These are phyloP conservation scores for Eulithis prunata DNA, from an alignment of 2,888 invertebrate species.

Conservation along the genomic window DNA sequence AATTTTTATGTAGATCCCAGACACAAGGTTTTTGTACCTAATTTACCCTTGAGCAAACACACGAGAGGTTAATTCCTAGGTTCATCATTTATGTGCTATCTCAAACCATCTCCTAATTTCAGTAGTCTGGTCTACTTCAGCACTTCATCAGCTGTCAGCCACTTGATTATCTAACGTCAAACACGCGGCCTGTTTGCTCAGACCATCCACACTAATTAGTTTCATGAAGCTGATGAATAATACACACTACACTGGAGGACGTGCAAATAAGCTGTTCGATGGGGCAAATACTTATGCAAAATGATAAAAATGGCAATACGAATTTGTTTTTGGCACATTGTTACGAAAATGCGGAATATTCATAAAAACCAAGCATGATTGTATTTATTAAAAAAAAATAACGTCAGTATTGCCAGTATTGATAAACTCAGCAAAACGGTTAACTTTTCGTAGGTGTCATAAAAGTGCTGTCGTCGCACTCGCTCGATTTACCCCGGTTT, in stretches of 20 bases:
- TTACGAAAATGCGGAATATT: background rate
- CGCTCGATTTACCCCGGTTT: constrained; percentile 35
- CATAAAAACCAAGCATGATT: background rate
- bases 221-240: constrained; percentile 17
- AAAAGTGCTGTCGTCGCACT: constrained; percentile 24
- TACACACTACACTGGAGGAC: constrained; percentile 5
- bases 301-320: no score
- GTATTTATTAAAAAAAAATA: constrained; percentile 4
- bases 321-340: no score
- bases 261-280: constrained; percentile 1
- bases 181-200: constrained; percentile 12
- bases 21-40: background rate
- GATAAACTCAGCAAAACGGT: constrained; percentile 13
- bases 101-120: background rate
- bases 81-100: background rate
- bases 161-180: constrained; percentile 13
- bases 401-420: constrained; percentile 11
- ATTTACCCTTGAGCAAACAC: background rate
- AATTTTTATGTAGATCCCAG: no score
- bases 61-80: background rate
- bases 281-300: background rate
- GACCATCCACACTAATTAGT: constrained; percentile 17
- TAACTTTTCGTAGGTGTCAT: constrained; percentile 21
- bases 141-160: constrained; percentile 15
- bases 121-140: constrained; percentile 1